Evolutionary conservation across 2,113 vertebrate species (phyloP).

Genomic region (Cyprinodon tularosa): DNA sequence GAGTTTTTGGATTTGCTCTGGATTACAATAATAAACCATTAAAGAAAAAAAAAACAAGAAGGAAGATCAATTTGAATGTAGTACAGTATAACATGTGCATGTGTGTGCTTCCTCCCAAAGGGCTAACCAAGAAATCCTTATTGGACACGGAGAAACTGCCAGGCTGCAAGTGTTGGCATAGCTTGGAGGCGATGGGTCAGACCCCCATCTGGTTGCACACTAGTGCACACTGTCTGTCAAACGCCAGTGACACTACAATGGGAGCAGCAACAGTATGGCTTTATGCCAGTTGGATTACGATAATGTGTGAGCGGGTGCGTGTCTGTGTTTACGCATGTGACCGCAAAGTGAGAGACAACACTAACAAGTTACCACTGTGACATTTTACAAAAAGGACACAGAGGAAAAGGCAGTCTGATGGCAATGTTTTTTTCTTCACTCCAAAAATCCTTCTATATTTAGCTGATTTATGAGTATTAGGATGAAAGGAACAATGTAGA

Average conservation of each 20-base stretch:
- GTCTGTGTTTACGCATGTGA: slow-evolving; percentile 46
- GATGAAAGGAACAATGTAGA: not conserved
- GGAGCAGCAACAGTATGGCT: slow-evolving; percentile 51
- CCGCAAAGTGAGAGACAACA: slow-evolving; percentile 61
- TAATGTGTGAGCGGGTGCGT: slow-evolving; percentile 34
- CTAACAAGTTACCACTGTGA: slow-evolving; percentile 54
- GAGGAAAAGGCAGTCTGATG: slow-evolving; percentile 14
- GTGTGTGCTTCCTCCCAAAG: slow-evolving; percentile 13
- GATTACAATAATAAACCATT: not conserved
- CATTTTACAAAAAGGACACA: slow-evolving; percentile 50
- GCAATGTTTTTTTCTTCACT: not conserved
- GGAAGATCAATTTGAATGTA: slow-evolving; percentile 3
- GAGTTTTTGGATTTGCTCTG: not conserved
- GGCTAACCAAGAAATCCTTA: slow-evolving; percentile 44
- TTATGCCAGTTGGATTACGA: slow-evolving; percentile 50
- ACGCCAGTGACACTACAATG: slow-evolving; percentile 30
- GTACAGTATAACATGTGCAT: slow-evolving; percentile 12
- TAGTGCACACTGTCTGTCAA: not conserved
- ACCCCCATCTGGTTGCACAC: slow-evolving; percentile 68
- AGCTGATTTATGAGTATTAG: not conserved
- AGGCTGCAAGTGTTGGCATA: slow-evolving; percentile 59
- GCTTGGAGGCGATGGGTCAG: slow-evolving; percentile 53
- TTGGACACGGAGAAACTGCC: slow-evolving; percentile 59
- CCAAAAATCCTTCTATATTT: not conserved
- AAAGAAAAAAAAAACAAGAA: not conserved